phyloP scores from a whole-genome alignment of 2,888 invertebrate species.

The Trachelus troglodyta region DNA sequence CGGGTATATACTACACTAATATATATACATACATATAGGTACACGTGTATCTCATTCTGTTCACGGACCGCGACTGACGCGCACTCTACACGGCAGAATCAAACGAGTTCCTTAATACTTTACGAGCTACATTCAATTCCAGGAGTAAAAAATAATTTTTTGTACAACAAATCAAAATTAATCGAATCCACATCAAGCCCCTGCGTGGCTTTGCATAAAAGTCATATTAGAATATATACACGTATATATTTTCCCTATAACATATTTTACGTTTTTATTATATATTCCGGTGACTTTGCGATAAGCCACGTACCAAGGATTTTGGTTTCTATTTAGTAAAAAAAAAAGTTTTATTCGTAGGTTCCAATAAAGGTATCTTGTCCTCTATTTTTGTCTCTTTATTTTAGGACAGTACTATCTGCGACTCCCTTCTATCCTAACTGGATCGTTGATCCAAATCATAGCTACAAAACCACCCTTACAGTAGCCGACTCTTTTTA shows the following conservation, averaged over 20 bases:
- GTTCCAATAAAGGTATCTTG: neutral
- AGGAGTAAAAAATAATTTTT: no score
- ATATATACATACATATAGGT: neutral
- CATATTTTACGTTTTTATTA: no score
- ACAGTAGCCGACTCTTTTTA: neutral
- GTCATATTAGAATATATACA: no score
- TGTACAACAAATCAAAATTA: no score
- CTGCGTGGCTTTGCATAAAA: no score
- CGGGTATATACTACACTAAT: neutral
- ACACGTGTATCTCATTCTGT: neutral
- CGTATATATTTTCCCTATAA: no score
- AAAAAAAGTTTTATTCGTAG: no score
- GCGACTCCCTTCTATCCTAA: neutral
- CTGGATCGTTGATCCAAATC: neutral
- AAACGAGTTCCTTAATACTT: conserved; percentile 30
- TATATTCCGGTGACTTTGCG: no score
- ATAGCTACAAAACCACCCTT: neutral
- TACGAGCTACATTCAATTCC: conserved; percentile 10
- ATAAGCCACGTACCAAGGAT: no score
- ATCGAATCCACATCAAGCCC: no score
- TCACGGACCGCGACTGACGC: neutral
- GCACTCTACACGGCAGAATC: conserved; percentile 18
- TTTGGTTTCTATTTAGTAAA: no score
- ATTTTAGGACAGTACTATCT: neutral
- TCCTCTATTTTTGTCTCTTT: neutral